Evolutionary conservation across 2,888 invertebrate genomes (phyloP).

Genomic region (Lymantria dispar): DNA sequence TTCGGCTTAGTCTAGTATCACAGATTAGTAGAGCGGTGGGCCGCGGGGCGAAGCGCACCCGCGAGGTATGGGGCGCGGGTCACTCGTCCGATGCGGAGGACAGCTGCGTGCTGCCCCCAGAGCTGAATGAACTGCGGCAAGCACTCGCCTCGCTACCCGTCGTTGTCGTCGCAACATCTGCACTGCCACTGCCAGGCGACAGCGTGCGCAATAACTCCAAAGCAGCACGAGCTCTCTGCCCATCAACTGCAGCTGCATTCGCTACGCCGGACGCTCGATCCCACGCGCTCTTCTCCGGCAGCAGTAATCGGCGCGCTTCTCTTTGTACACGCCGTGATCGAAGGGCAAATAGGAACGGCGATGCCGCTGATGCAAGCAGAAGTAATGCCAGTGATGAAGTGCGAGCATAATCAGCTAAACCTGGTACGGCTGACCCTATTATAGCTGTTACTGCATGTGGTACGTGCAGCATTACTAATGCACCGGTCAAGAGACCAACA

Average conservation of each 20-base stretch:
- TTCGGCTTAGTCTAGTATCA: slow-evolving; percentile 78
- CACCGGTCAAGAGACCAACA: slow-evolving; percentile 85
- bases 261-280: slow-evolving; percentile 79
- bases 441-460: slow-evolving; percentile 80
- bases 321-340: slow-evolving; percentile 85
- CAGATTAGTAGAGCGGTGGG: slow-evolving; percentile 82
- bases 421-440: slow-evolving; percentile 71
- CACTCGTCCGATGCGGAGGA: slow-evolving; percentile 84
- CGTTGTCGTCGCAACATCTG: slow-evolving; percentile 54
- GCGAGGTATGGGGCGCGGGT: slow-evolving; percentile 58
- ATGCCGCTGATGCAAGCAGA: slow-evolving; percentile 84
- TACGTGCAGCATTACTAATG: slow-evolving; percentile 88
- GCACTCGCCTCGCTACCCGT: slow-evolving; percentile 74
- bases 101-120: slow-evolving; percentile 84
- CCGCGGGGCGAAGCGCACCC: slow-evolving; percentile 68
- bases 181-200: slow-evolving; percentile 69
- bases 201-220: slow-evolving; percentile 68
- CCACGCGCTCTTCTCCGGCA: slow-evolving; percentile 75
- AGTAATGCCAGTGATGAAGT: slow-evolving; percentile 80
- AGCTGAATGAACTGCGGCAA: slow-evolving; percentile 84
- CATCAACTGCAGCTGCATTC: slow-evolving; percentile 80
- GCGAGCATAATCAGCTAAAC: slow-evolving; percentile 70
- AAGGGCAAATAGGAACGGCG: slow-evolving; percentile 90
- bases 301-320: slow-evolving; percentile 65
- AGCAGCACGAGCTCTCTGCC: slow-evolving; percentile 71